These are phyloP conservation scores for Chaetodon trifasciatus DNA, from an alignment of 2,797 vertebrate genomes.

Conservation along the genomic window DNA sequence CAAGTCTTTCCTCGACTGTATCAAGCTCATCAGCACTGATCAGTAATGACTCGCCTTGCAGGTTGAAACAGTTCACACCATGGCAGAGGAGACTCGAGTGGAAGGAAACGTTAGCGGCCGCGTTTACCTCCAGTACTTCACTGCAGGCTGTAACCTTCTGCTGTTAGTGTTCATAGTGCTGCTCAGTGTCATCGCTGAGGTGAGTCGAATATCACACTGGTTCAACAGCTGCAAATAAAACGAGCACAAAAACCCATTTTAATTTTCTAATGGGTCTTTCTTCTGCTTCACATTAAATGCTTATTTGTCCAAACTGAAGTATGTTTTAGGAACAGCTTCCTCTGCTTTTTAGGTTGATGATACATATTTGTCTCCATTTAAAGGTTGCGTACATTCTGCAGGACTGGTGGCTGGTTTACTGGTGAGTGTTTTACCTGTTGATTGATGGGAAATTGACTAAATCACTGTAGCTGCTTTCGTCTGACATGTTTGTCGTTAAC, in stretches of 20 bases:
- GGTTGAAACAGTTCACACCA: slow-evolving; percentile 72
- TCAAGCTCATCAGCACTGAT: not conserved
- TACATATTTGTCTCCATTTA: not conserved
- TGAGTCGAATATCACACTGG: too few relatives aligned
- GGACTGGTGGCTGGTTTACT: slow-evolving; percentile 96
- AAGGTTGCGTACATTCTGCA: slow-evolving; percentile 88
- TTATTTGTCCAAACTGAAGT: too few relatives aligned
- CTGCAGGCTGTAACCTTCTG: slow-evolving; percentile 81
- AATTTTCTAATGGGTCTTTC: too few relatives aligned
- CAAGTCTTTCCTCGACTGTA: not conserved
- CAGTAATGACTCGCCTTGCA: slow-evolving; percentile 14
- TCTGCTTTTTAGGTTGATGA: not conserved
- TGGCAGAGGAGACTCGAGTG: slow-evolving; percentile 88
- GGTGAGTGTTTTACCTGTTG: slow-evolving; percentile 71
- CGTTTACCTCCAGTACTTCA: slow-evolving; percentile 88
- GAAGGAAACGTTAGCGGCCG: slow-evolving; percentile 87
- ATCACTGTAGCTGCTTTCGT: not conserved
- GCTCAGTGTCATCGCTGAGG: slow-evolving; percentile 88
- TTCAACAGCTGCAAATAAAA: too few relatives aligned
- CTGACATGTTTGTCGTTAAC: not conserved
- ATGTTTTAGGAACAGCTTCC: too few relatives aligned
- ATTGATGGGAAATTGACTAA: not conserved
- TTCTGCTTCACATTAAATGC: too few relatives aligned
- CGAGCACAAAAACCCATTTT: too few relatives aligned
- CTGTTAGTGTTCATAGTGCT: slow-evolving; percentile 83